Conservation (phyloP, 35 echinoderm and acorn worm species). For the Ophiothrix spiculata region DNA sequence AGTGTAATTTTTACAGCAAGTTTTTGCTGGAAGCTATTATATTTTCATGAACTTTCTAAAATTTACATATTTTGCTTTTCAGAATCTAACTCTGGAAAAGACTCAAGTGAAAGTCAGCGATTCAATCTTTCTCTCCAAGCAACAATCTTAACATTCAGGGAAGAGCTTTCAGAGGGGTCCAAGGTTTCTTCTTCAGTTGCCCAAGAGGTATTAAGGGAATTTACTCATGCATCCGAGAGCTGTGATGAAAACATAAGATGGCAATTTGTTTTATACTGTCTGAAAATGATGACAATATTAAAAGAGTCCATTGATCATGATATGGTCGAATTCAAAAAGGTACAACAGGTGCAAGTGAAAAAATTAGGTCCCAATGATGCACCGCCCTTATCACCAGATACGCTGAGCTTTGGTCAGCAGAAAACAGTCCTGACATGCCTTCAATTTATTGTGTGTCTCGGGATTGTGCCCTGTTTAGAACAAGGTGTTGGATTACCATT, state of each 20-base stretch:
- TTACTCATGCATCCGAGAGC: neutral
- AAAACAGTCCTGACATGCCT: constrained; percentile 39
- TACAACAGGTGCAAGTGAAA: neutral
- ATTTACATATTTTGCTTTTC: too few relatives aligned
- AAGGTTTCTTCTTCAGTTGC: neutral
- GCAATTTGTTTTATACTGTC: constrained; percentile 47
- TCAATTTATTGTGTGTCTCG: constrained; percentile 86
- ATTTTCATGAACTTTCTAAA: too few relatives aligned
- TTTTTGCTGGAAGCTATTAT: too few relatives aligned
- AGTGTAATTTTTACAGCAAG: too few relatives aligned
- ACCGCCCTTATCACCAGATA: constrained; percentile 58
- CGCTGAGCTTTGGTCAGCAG: constrained; percentile 71
- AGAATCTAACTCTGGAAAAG: too few relatives aligned
- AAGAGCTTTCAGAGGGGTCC: neutral
- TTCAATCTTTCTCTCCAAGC: constrained; percentile 20
- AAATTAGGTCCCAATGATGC: constrained; percentile 31
- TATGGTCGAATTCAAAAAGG: constrained; percentile 41
- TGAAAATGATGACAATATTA: constrained; percentile 38
- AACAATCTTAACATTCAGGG: neutral
- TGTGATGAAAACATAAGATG: constrained; percentile 36
- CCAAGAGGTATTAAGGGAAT: neutral
- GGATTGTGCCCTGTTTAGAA: constrained; percentile 60
- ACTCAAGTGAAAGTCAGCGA: neutral
- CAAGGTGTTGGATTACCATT: constrained; percentile 87
- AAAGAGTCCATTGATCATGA: constrained; percentile 8